These are phyloP conservation scores for Sicus ferrugineus DNA, from an alignment of 2,888 invertebrate genomes.

Conservation along the genomic window DNA sequence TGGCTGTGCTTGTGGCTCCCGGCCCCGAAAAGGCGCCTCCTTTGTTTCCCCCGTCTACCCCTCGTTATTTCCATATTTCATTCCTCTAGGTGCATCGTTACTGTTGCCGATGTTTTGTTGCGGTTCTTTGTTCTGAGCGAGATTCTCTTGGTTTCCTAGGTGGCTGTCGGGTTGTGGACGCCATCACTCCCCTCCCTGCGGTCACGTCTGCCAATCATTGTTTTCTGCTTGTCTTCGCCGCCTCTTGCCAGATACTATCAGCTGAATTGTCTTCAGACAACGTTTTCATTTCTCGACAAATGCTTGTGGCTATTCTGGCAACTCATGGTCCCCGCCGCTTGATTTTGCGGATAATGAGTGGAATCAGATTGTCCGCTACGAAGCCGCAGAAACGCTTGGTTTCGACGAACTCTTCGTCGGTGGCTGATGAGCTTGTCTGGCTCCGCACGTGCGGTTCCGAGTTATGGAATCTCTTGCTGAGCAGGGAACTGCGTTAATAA, in stretches of 20 bases:
- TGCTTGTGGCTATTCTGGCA: conserved; percentile 18
- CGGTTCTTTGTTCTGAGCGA: background rate
- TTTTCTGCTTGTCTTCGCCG: background rate
- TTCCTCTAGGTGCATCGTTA: background rate
- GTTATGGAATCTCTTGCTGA: background rate
- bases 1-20: background rate
- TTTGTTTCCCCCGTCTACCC: background rate
- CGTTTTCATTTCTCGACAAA: conserved; percentile 11
- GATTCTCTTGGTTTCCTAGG: background rate
- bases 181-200: background rate
- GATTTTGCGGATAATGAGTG: conserved; percentile 17
- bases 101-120: background rate
- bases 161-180: conserved; percentile 4
- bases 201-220: background rate
- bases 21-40: background rate
- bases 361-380: conserved; percentile 11
- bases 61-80: background rate
- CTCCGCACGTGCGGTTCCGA: background rate
- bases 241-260: conserved; percentile 18
- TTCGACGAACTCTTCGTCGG: conserved; percentile 6
- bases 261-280: conserved; percentile 24
- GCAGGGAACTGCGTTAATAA: background rate
- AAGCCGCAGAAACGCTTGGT: conserved; percentile 17
- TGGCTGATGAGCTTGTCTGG: background rate
- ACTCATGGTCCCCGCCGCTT: background rate